Conservation (phyloP, 2,888 invertebrate genomes). For the Eupithecia pulchellata region DNA sequence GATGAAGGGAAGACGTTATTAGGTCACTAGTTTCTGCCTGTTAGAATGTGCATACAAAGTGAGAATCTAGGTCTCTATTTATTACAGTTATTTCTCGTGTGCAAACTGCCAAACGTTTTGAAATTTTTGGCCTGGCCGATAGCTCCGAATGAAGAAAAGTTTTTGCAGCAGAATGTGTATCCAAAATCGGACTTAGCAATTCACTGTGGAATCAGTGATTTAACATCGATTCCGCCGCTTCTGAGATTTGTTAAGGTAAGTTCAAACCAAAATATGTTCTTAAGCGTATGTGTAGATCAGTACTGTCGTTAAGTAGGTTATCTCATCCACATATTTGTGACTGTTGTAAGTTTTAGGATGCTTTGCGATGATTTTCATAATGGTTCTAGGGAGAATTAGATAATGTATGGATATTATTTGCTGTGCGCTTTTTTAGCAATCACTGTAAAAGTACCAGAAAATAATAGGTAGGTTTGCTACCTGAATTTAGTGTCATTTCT, state of each 20-base stretch:
- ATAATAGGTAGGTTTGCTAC: background rate
- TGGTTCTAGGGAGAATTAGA: background rate
- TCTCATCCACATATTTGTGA: background rate
- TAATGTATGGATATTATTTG: background rate
- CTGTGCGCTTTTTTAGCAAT: background rate
- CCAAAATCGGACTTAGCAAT: constrained; percentile 41
- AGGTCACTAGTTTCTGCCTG: constrained; percentile 26
- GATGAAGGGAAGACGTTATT: background rate
- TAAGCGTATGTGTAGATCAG: background rate
- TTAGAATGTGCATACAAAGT: constrained; percentile 19
- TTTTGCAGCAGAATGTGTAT: constrained; percentile 39
- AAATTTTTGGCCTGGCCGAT: constrained; percentile 60
- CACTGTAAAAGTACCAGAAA: background rate
- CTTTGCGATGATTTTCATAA: background rate
- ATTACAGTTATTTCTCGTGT: constrained; percentile 55
- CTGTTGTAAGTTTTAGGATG: background rate
- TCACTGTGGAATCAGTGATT: constrained; percentile 58
- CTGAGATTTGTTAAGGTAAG: constrained; percentile 43
- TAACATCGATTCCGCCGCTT: constrained; percentile 43
- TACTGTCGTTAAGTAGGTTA: background rate
- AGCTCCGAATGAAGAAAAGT: constrained; percentile 39
- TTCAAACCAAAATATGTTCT: background rate
- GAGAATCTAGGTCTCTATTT: constrained; percentile 22
- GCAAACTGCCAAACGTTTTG: constrained; percentile 46
- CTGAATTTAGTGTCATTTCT: background rate